Percentiles rank a stretch among this genome's conserved stretches.
Evolutionary conservation across 2,113 vertebrate species (phyloP).

Genomic region (Himantopus leucocephalus): DNA sequence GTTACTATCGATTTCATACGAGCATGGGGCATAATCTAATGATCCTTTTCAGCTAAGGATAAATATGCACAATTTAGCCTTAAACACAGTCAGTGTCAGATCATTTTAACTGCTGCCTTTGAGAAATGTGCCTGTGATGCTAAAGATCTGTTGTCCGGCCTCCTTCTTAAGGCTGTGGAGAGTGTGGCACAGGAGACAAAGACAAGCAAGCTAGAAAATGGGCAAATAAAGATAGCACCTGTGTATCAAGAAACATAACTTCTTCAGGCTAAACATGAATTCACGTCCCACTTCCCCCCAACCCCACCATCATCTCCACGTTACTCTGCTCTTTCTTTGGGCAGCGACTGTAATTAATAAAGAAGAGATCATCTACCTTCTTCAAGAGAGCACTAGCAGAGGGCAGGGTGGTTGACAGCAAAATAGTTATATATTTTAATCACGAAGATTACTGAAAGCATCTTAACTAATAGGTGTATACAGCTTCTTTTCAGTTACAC

Average conservation of each 20-base stretch:
- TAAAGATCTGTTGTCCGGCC: neutral
- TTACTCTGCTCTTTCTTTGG: neutral
- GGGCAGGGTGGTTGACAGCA: neutral
- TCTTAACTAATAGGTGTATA: neutral
- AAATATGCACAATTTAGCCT: conserved; percentile 68
- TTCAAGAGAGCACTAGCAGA: neutral
- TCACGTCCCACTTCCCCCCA: neutral
- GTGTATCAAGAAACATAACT: neutral
- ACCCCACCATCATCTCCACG: neutral
- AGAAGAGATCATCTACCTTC: neutral
- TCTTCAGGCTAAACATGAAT: neutral
- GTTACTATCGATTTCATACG: conserved; percentile 46
- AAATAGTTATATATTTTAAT: neutral
- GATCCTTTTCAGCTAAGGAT: conserved; percentile 60
- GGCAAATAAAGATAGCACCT: neutral
- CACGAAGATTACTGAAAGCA: neutral
- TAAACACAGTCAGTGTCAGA: conserved; percentile 16
- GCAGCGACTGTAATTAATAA: neutral
- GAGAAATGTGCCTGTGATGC: neutral
- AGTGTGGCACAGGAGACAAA: neutral
- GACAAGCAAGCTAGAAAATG: neutral
- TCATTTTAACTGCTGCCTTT: conserved; percentile 2
- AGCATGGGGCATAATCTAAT: conserved; percentile 59
- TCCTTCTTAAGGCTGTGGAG: neutral
- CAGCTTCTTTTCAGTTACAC: neutral